A percentile compares a stretch with the other conserved stretches of the same genome.
Conservation (phyloP, 2,888 invertebrate species). For the Flexamia atlantica region DNA sequence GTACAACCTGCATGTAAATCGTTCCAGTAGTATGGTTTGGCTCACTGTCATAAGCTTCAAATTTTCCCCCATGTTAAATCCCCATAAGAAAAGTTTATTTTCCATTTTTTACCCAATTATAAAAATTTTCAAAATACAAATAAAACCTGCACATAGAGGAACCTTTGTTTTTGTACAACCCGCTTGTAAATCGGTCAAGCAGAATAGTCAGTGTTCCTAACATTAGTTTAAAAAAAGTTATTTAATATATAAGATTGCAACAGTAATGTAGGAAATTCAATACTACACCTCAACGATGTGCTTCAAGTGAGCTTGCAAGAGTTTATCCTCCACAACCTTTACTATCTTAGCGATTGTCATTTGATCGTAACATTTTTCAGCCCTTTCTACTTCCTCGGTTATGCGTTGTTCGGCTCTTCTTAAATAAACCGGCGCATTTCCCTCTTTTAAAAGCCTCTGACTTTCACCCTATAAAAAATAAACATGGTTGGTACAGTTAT, state of each 20-base stretch:
- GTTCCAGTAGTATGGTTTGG: too few relatives aligned
- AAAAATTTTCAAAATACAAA: too few relatives aligned
- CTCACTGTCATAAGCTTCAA: too few relatives aligned
- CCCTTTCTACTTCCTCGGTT: conserved; percentile 97
- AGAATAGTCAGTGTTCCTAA: not conserved
- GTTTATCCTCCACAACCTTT: conserved; percentile 97
- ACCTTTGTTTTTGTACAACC: conserved; percentile 42
- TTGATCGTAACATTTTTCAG: conserved; percentile 98
- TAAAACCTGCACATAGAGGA: too few relatives aligned
- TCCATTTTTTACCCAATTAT: too few relatives aligned
- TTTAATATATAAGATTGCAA: not conserved
- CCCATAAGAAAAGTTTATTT: too few relatives aligned
- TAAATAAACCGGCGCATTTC: conserved; percentile 99
- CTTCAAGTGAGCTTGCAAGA: conserved; percentile 99
- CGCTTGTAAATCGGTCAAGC: not conserved
- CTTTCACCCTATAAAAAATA: conserved; percentile 86
- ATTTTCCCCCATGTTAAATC: too few relatives aligned
- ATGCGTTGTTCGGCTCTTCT: conserved; percentile 98
- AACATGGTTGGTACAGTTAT: too few relatives aligned
- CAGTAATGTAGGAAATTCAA: too few relatives aligned
- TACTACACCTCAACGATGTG: conserved; percentile 95
- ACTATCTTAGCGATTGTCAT: conserved; percentile 97
- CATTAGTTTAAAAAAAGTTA: not conserved
- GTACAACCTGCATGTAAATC: too few relatives aligned
- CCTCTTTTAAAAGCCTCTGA: conserved; percentile 98